Conservation (phyloP, 2,797 vertebrate genomes). For the Spheniscus humboldti region DNA sequence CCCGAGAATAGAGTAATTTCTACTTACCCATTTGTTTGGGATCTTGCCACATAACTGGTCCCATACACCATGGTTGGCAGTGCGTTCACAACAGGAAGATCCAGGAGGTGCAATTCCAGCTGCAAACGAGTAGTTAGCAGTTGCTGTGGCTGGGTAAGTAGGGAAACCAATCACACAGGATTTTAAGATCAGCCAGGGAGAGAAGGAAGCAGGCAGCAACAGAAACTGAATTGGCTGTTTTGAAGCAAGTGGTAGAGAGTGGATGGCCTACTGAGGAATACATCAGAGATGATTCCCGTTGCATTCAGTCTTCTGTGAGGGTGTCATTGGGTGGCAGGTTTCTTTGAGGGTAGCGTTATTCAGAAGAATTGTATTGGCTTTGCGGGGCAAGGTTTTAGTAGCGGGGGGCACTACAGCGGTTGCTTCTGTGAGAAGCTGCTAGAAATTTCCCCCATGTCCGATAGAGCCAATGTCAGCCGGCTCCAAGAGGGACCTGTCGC, state of each 20-base stretch:
- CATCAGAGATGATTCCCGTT: background rate
- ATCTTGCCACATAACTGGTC: background rate
- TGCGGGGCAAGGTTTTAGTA: background rate
- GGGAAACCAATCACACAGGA: background rate
- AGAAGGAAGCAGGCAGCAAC: background rate
- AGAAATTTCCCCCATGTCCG: fast-evolving
- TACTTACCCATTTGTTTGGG: background rate
- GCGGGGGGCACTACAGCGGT: background rate
- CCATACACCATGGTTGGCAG: fast-evolving
- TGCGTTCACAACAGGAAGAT: background rate
- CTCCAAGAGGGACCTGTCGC: fast-evolving
- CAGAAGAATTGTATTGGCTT: background rate
- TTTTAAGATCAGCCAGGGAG: background rate
- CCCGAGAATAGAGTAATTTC: background rate
- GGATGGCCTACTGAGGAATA: background rate
- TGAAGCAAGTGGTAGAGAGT: background rate
- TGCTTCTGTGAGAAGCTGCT: background rate
- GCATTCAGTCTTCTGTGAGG: background rate
- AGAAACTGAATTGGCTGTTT: background rate
- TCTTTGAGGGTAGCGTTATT: background rate
- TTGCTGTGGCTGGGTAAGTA: background rate
- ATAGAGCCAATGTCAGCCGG: background rate
- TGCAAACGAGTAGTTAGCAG: background rate
- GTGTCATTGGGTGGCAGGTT: background rate
- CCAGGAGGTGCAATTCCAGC: background rate